phyloP scores from a whole-genome alignment of 2,888 invertebrate species.

The Drosophila ustulata region DNA sequence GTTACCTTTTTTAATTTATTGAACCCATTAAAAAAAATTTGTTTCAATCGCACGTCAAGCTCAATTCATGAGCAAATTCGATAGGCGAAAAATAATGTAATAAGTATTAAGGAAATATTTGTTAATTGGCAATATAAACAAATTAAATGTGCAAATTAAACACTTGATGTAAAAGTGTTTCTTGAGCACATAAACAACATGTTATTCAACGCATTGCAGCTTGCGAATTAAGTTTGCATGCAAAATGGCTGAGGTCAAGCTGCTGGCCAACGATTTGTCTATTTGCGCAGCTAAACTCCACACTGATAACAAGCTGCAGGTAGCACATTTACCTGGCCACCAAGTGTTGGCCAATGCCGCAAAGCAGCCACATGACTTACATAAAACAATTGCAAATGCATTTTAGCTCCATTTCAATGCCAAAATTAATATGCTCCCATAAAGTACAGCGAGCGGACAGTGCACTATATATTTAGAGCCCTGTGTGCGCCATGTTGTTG shows the following conservation, averaged over 20 bases:
- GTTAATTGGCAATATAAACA: no score
- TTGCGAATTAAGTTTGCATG: background rate
- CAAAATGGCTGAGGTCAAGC: background rate
- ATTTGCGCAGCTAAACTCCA: background rate
- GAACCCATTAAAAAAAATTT: no score
- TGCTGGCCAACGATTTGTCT: slow-evolving; percentile 9
- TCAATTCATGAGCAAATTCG: no score
- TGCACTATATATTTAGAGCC: slow-evolving; percentile 25
- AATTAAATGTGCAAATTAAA: no score
- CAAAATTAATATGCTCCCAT: slow-evolving; percentile 75
- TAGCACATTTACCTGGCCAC: background rate
- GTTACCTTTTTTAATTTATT: no score
- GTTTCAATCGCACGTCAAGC: no score
- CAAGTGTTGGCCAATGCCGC: slow-evolving; percentile 51
- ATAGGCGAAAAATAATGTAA: no score
- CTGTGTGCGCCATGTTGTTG: background rate
- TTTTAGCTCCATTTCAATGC: slow-evolving; percentile 70
- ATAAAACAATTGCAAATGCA: slow-evolving; percentile 71
- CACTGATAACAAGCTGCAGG: slow-evolving; percentile 15
- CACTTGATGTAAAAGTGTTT: no score
- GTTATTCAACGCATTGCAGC: background rate
- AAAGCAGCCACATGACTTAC: slow-evolving; percentile 47
- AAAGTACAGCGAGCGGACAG: slow-evolving; percentile 53
- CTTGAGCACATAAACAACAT: no score
- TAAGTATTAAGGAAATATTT: no score